Conservation (phyloP, 2,888 invertebrate species). For the Melanostoma scalare region DNA sequence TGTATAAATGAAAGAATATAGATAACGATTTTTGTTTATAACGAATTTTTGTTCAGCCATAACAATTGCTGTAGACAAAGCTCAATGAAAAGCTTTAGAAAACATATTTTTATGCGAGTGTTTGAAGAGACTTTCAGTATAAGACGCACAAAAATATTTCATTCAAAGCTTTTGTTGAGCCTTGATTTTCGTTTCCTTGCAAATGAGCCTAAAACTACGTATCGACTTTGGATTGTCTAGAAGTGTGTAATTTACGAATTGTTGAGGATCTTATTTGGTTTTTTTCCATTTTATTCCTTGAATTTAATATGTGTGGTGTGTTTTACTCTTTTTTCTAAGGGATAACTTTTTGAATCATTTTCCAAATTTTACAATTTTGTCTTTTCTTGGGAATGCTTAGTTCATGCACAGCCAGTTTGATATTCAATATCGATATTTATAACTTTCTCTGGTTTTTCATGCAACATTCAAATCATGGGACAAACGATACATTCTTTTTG, state of each 20-base stretch:
- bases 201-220: conserved; percentile 82
- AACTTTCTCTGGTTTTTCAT: no score
- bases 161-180: conserved; percentile 62
- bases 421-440: no score
- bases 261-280: no score
- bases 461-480: no score
- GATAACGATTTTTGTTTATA: conserved; percentile 12
- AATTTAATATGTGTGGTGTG: no score
- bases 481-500: no score
- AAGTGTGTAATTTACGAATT: conserved; percentile 38
- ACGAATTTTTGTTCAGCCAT: not conserved
- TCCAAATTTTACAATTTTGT: no score
- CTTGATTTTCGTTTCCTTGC: conserved; percentile 47
- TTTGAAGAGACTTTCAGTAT: not conserved
- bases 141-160: conserved; percentile 43
- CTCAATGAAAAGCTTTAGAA: conserved; percentile 59
- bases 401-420: no score
- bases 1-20: conserved; percentile 41
- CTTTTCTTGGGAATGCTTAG: no score
- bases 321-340: no score
- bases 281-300: no score
- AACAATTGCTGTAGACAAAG: conserved; percentile 19
- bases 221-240: conserved; percentile 80
- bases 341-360: no score
- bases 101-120: conserved; percentile 43